Evolutionary conservation across 2,797 vertebrate genomes (phyloP), one percentile per base, ranked within the genome.

Genomic region (Selene dorsalis): DNA sequence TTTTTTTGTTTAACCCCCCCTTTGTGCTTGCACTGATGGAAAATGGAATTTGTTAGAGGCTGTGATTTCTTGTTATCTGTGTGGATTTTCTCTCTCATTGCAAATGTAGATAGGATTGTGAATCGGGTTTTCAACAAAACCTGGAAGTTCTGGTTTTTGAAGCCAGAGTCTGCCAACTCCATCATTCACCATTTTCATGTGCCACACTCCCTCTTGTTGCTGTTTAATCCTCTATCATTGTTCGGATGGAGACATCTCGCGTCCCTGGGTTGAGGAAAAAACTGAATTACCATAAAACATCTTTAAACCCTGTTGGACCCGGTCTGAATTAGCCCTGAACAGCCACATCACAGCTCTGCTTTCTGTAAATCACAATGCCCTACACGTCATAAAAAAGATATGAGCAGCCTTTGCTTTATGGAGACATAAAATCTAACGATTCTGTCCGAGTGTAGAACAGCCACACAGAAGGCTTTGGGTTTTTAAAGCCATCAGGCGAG

Each of bases 331-430:
- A 20, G 39, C 47, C 70, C 80, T 0, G 9, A 72, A 80, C 75
- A 38, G 79, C 66, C 61, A 9, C 18, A 59, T 80, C 60, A 24
- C 61, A 12, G 39, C 81, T 79, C 67, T 7, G 32, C 58, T 65
- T 75, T 32, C 69, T 81, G 74, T 90, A 87, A 90, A 91, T 89
- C 84, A 85, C 58, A 65, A 30, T 30, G 77, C 78, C 73, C 65
- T 43, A 58, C 79, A 82, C 71, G 74, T 69, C 76, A 77, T 91
- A 73, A 91, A 91, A 50, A 69, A 73, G 60, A 80, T 82, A 84
- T 77, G 76, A 83, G 85, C 65, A 72, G 73, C 58, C 61, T 86
- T 75, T 66, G 56, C 80, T 89, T 86, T 83, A 89, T 83, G 52
- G 81, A 48, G 16, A 64, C 71, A 84, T 89, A 84, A 88, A 87